Base-by-base conservation (phyloP, 2,888 invertebrate species). In the Halocaridina rubra region DNA sequence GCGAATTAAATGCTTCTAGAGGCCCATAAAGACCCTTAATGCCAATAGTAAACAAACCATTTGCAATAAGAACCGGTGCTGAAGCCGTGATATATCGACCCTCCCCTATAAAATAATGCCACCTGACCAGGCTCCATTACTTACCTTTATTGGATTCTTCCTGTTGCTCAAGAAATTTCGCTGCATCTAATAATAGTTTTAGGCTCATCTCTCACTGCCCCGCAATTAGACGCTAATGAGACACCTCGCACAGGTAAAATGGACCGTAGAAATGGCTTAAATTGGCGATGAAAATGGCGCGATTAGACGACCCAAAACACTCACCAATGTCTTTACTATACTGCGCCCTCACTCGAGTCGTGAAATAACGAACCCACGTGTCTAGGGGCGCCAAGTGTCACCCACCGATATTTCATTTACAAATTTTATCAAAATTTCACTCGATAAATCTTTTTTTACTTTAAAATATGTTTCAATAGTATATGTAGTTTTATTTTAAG, bases 331-430 rank as follows among this genome's bases (percentile, higher is more conserved):
- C 77, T 77, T 46, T 77, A 82, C 69, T 69, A 77, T n/a, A n/a
- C 82, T 82, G 71, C 69, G 69, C 82, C 19, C 53, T 80, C 72
- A 80, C 80, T 80, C 61, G 33, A 72, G 80, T 72, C 82, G 82
- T 82, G 82, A 82, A 82, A 82, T 82, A 82, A 82, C 82, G 82
- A 82, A 77, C 82, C 82, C 82, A 82, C 82, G 82, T 82, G 82
- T 82, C 82, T 82, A 64, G 59, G 71, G 19, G 19, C 77, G 29
- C 57, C 59, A 53, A 46, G 82, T 77, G 53, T 33, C 29, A 71
- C 32, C 77, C 61, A 27, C 61, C 82, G 77, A 82, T 82, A 24
- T 59, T 82, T 78, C 16, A 29, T 53, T 53, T n/a, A 5, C 19
- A 16, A 53, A 13, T 53, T 13, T 3, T 53, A 16, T 3, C 16